These are phyloP conservation scores for Callopanchax toddi DNA, from an alignment of 2,113 vertebrate genomes.

Conservation along the genomic window DNA sequence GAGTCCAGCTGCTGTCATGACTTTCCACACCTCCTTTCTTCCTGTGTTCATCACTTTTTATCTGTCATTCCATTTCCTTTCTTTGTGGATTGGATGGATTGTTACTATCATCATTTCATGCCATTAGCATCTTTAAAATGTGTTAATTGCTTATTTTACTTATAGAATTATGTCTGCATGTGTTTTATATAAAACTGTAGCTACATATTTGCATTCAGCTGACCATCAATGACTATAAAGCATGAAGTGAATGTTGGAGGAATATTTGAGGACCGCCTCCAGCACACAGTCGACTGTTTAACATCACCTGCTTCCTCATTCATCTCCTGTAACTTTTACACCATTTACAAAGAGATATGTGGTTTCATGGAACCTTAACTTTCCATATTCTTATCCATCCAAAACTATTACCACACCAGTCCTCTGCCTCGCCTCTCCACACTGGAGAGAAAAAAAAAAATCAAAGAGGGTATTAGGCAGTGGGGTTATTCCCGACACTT, in stretches of 20 bases:
- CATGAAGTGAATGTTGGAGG: neutral
- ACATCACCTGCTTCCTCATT: slow-evolving; percentile 13
- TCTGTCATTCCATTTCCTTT: too few species aligned
- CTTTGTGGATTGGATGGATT: too few species aligned
- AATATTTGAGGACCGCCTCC: neutral
- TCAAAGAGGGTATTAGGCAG: slow-evolving; percentile 94
- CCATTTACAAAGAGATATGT: slow-evolving; percentile 8
- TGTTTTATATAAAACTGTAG: too few species aligned
- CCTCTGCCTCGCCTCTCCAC: slow-evolving; percentile 68
- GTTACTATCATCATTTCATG: too few species aligned
- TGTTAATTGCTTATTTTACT: too few species aligned
- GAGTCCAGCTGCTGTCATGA: too few species aligned
- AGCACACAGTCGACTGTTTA: neutral
- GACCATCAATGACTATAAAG: too few species aligned
- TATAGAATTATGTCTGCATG: too few species aligned
- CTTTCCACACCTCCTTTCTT: too few species aligned
- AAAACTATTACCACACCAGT: slow-evolving; percentile 60
- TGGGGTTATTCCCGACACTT: slow-evolving; percentile 89
- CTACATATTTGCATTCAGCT: too few species aligned
- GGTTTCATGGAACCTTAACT: slow-evolving; percentile 34
- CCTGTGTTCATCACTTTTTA: too few species aligned
- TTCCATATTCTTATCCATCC: slow-evolving; percentile 52
- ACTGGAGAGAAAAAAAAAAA: slow-evolving; percentile 77
- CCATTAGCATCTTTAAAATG: too few species aligned
- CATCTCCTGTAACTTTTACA: slow-evolving; percentile 2